A percentile compares a stretch with the other conserved stretches of the same genome.
Evolutionary conservation across 2,797 vertebrate genomes (phyloP).

Genomic region (Hafferia zeledoni): DNA sequence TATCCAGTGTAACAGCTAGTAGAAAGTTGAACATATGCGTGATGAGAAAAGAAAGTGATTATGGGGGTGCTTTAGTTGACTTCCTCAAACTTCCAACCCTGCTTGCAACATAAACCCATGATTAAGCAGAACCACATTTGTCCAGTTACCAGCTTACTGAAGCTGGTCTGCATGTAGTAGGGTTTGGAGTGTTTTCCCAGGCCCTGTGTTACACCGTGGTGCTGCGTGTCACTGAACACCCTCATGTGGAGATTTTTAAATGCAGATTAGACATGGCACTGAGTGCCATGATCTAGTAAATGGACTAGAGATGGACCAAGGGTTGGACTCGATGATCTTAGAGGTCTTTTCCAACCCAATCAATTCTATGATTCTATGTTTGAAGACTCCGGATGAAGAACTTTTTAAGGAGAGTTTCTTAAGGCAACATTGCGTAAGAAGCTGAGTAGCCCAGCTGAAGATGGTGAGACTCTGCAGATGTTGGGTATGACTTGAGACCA

Average conservation of each 20-base stretch:
- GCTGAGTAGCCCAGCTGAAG: not conserved
- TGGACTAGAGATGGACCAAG: too few relatives aligned
- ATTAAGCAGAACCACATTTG: not conserved
- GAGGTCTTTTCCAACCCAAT: too few relatives aligned
- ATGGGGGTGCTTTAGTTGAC: not conserved
- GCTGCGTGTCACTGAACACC: not conserved
- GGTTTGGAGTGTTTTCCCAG: not conserved
- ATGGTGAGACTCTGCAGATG: not conserved
- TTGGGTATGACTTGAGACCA: not conserved
- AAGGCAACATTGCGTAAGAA: not conserved
- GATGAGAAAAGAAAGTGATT: not conserved
- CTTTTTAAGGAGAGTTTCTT: not conserved
- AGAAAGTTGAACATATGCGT: not conserved
- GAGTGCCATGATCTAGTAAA: too few relatives aligned
- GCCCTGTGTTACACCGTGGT: not conserved
- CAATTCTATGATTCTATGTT: too few relatives aligned
- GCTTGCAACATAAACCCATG: accelerated
- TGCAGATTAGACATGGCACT: too few relatives aligned
- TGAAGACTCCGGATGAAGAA: not conserved
- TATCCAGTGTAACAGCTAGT: not conserved
- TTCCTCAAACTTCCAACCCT: not conserved
- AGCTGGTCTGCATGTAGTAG: accelerated
- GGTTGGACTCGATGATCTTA: too few relatives aligned
- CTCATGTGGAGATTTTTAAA: too few relatives aligned
- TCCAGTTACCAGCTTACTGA: not conserved